phyloP scores from a whole-genome alignment of 2,113 vertebrate genomes.

The Megaptera novaeangliae region DNA sequence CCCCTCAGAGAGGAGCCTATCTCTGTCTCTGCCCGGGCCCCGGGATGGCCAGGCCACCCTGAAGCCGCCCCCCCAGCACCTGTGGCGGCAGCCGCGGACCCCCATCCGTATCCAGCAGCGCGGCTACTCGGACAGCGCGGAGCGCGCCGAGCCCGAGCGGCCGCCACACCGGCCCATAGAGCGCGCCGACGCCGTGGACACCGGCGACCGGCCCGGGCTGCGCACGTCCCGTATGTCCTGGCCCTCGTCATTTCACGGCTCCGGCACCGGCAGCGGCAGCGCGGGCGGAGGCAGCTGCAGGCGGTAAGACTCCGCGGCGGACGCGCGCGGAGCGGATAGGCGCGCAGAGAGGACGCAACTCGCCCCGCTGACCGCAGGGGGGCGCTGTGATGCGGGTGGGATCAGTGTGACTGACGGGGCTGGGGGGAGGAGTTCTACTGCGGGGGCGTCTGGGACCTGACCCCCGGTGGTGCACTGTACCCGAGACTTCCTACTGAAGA shows the following conservation, averaged over 20 bases:
- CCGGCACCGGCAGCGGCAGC: slow-evolving; percentile 83
- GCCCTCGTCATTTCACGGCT: slow-evolving; percentile 95
- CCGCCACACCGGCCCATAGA: slow-evolving; percentile 90
- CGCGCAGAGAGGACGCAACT: slow-evolving; percentile 11
- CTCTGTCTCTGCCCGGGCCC: slow-evolving; percentile 91
- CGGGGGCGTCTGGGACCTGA: neutral
- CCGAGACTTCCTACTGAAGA: neutral
- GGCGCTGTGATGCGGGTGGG: slow-evolving; percentile 47
- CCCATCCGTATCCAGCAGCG: slow-evolving; percentile 94
- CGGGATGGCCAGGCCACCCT: slow-evolving; percentile 91
- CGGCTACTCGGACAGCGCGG: slow-evolving; percentile 88
- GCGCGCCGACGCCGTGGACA: slow-evolving; percentile 94
- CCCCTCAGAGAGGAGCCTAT: slow-evolving; percentile 90
- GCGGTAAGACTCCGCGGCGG: slow-evolving; percentile 56
- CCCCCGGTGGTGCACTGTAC: neutral
- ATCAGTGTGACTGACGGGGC: neutral
- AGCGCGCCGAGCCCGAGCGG: slow-evolving; percentile 90
- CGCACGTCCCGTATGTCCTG: slow-evolving; percentile 95
- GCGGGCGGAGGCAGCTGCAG: slow-evolving; percentile 61
- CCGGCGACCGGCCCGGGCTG: slow-evolving; percentile 92
- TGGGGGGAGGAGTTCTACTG: neutral
- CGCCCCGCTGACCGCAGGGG: slow-evolving; percentile 1
- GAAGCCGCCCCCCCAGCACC: slow-evolving; percentile 91
- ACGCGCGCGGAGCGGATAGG: neutral
- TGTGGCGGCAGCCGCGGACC: slow-evolving; percentile 94